These are phyloP conservation scores for Naso thynnoides DNA, from an alignment of 2,797 vertebrate species.

Conservation along the genomic window DNA sequence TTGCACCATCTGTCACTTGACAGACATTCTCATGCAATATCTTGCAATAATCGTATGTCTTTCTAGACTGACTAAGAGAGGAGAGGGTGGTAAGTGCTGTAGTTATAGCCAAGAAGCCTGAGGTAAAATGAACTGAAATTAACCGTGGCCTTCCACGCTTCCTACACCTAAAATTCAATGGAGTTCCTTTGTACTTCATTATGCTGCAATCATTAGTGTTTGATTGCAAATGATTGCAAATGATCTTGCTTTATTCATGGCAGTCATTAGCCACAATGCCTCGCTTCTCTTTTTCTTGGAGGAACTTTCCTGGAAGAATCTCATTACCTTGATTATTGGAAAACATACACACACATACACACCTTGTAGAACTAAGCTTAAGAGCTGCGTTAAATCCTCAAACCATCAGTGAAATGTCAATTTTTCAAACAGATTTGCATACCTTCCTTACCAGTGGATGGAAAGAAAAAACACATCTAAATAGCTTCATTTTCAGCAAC, in stretches of 20 bases:
- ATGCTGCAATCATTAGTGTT: conserved; percentile 39
- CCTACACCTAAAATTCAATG: not conserved
- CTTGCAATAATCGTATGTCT: not conserved
- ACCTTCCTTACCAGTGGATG: not conserved
- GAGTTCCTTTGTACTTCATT: conserved; percentile 40
- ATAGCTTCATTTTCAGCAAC: not conserved
- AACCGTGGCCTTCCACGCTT: conserved; percentile 12
- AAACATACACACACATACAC: conserved; percentile 1
- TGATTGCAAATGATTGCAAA: conserved; percentile 25
- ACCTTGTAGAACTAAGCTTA: not conserved
- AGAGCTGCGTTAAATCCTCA: not conserved
- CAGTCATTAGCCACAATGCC: not conserved
- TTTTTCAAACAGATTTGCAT: not conserved
- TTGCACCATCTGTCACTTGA: not conserved
- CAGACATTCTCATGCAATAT: conserved; percentile 2
- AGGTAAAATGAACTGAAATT: conserved; percentile 10
- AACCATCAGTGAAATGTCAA: not conserved
- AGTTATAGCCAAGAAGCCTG: conserved; percentile 14
- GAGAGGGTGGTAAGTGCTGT: not conserved
- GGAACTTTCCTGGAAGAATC: not conserved
- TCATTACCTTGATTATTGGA: conserved; percentile 9
- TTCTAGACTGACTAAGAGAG: not conserved
- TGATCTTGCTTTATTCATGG: conserved; percentile 25
- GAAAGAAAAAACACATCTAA: not conserved
- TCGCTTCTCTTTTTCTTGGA: conserved; percentile 13